Percentiles rank a stretch among this genome's conserved stretches.
These are phyloP conservation scores for Sesia bembeciformis DNA, from an alignment of 2,888 invertebrate genomes.

Conservation along the genomic window DNA sequence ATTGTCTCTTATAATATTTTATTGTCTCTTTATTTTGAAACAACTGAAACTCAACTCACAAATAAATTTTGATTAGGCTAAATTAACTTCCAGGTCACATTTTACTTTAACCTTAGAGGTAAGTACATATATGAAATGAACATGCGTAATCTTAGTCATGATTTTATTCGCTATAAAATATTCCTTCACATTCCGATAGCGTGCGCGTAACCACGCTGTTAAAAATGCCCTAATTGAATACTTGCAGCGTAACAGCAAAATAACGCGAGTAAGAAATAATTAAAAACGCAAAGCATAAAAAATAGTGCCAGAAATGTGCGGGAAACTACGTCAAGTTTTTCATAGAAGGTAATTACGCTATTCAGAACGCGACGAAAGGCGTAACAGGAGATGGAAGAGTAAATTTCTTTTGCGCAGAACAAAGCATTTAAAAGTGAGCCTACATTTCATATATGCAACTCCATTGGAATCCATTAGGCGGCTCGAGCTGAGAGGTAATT, in stretches of 20 bases:
- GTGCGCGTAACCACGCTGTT: no score
- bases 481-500: constrained; percentile 54
- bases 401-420: constrained; percentile 62
- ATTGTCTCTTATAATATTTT: no score
- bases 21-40: no score
- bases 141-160: no score
- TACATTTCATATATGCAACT: constrained; percentile 56
- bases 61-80: no score
- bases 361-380: constrained; percentile 45
- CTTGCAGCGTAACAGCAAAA: constrained; percentile 6
- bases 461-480: constrained; percentile 66
- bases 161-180: no score
- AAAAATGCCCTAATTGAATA: no score
- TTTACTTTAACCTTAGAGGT: no score
- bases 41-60: no score
- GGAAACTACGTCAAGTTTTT: constrained; percentile 37
- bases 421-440: constrained; percentile 61
- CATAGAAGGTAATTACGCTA: constrained; percentile 45
- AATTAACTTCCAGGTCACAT: no score
- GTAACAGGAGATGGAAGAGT: constrained; percentile 42
- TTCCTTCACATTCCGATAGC: no score
- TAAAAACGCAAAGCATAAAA: constrained; percentile 22
- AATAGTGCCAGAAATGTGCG: constrained; percentile 23
- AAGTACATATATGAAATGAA: no score
- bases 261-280: constrained; percentile 16